A percentile compares a stretch with the other conserved stretches of the same genome.
These are phyloP conservation scores for Coendou prehensilis DNA, from an alignment of 2,797 vertebrate genomes.

Conservation along the genomic window DNA sequence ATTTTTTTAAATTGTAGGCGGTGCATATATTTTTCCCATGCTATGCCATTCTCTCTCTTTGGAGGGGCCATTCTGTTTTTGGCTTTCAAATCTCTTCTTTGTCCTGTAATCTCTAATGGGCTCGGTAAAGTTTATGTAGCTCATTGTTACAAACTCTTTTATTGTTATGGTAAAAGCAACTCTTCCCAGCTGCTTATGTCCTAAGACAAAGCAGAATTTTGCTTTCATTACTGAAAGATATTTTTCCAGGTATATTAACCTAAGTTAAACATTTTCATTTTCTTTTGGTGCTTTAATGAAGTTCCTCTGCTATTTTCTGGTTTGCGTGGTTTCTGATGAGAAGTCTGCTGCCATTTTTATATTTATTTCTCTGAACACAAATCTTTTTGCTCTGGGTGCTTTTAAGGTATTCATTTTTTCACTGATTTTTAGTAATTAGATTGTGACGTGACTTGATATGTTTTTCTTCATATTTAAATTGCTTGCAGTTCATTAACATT, in stretches of 20 bases:
- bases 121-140: neutral
- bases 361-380: neutral
- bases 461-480: slow-evolving; percentile 29
- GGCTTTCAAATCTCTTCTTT: neutral
- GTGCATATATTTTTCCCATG: neutral
- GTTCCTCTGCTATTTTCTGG: neutral
- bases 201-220: slow-evolving; percentile 6
- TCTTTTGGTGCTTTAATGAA: slow-evolving; percentile 13
- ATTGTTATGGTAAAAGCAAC: neutral
- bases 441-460: neutral
- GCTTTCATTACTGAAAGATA: neutral
- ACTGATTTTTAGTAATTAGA: slow-evolving; percentile 6
- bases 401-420: slow-evolving; percentile 6
- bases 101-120: neutral
- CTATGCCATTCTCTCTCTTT: neutral
- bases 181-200: neutral
- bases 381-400: neutral
- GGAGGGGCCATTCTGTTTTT: neutral
- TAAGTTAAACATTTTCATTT: neutral
- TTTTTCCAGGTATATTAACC: neutral
- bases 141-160: slow-evolving; percentile 18
- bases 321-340: neutral
- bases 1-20: neutral
- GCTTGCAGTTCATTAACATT: neutral
- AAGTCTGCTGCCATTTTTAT: neutral